Percentiles rank a stretch among this genome's conserved stretches.
These are phyloP conservation scores for Ariolimax columbianus DNA, from an alignment of 2,888 invertebrate species.

Conservation along the genomic window DNA sequence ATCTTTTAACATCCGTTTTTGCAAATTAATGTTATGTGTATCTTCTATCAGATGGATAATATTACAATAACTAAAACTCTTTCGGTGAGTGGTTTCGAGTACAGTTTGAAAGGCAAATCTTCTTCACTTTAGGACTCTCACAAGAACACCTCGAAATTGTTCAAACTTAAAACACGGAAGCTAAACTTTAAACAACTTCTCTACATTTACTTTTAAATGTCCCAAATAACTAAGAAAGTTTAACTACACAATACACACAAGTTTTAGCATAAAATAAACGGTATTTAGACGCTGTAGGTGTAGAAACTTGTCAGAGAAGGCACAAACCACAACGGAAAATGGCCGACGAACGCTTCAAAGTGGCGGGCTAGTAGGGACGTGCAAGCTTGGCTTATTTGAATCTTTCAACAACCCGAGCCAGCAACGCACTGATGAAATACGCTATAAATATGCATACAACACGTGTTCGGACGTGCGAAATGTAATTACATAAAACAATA, in stretches of 20 bases:
- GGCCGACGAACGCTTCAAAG: conserved; percentile 37
- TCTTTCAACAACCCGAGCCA: conserved; percentile 19
- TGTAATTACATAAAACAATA: neutral
- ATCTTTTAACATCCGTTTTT: no score
- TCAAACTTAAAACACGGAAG: conserved; percentile 1
- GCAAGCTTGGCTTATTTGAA: conserved; percentile 10
- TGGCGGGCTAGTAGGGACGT: conserved; percentile 30
- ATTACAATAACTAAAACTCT: no score
- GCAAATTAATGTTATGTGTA: no score
- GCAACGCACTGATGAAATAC: conserved; percentile 13
- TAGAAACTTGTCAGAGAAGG: neutral
- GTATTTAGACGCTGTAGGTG: neutral
- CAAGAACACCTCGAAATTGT: no score
- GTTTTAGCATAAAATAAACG: neutral
- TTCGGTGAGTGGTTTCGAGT: no score
- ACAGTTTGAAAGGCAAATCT: no score
- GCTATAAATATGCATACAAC: conserved; percentile 30
- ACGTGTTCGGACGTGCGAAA: neutral
- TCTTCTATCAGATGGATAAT: no score
- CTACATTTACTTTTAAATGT: neutral
- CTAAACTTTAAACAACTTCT: neutral
- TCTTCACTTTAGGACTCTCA: no score
- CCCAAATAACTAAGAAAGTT: neutral
- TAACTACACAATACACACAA: neutral
- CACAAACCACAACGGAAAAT: conserved; percentile 26